Evolutionary conservation across 2,113 vertebrate species (phyloP).

Genomic region (Aplodontia rufa): DNA sequence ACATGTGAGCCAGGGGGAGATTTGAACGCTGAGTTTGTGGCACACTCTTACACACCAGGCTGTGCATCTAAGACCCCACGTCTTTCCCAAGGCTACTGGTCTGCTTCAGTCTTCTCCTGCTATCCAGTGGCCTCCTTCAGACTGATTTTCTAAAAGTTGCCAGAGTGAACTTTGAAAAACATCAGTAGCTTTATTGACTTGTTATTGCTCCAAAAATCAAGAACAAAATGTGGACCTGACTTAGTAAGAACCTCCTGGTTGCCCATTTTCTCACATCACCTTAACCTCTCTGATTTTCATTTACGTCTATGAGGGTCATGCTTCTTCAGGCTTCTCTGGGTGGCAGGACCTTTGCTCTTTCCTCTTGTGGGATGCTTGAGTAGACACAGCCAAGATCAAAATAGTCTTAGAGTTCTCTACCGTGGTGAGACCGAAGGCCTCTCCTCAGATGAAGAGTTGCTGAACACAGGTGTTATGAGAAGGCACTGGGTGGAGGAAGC

Average conservation of each 20-base stretch:
- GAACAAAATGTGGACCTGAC: neutral
- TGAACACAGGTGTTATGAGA: neutral
- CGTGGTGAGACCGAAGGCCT: neutral
- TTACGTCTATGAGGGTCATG: neutral
- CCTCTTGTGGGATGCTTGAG: too few relatives aligned
- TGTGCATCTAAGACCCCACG: neutral
- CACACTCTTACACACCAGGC: fast-evolving
- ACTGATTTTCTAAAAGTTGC: conserved; percentile 28
- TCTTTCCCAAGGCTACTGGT: neutral
- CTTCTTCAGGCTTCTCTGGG: neutral
- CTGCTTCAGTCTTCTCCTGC: neutral
- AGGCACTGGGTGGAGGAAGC: fast-evolving
- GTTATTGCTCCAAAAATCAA: neutral
- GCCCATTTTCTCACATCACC: neutral
- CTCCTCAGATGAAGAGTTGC: neutral
- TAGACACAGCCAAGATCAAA: neutral
- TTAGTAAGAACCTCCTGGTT: neutral
- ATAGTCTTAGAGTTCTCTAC: neutral
- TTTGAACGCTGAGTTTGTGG: fast-evolving
- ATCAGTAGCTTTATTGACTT: neutral
- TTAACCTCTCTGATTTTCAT: neutral
- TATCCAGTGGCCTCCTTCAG: neutral
- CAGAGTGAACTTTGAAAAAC: conserved; percentile 6
- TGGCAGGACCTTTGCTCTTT: neutral
- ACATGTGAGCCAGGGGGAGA: neutral